Percentiles rank a stretch among this genome's conserved stretches.
Evolutionary conservation across 2,113 vertebrate species (phyloP).

Genomic region (Plecotus auritus): DNA sequence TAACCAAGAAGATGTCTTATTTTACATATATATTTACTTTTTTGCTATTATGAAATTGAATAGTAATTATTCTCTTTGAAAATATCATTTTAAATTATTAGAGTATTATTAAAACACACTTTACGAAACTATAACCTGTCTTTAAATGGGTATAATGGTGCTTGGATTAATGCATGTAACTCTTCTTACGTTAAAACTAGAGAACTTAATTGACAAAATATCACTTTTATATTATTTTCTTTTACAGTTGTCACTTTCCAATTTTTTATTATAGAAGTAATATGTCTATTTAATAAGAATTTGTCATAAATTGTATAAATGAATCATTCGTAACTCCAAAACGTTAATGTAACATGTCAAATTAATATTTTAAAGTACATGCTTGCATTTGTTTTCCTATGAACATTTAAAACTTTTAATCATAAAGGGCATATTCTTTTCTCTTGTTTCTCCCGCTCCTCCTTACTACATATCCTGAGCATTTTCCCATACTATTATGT

Average conservation of each 20-base stretch:
- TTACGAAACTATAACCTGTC: background rate
- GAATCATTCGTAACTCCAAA: background rate
- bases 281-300: background rate
- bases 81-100: background rate
- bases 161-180: background rate
- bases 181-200: background rate
- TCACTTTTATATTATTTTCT: background rate
- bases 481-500: background rate
- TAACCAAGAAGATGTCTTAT: background rate
- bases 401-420: background rate
- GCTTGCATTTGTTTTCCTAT: background rate
- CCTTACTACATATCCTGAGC: background rate
- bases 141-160: background rate
- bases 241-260: background rate
- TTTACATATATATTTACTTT: background rate
- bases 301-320: background rate
- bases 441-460: background rate
- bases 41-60: background rate
- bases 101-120: background rate
- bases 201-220: background rate
- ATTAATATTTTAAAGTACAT: conserved; percentile 5
- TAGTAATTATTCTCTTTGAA: background rate
- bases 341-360: background rate
- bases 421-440: background rate
- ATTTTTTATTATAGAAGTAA: background rate